phyloP scores from a whole-genome alignment of 2,888 invertebrate species.

The Julus scandinavius region DNA sequence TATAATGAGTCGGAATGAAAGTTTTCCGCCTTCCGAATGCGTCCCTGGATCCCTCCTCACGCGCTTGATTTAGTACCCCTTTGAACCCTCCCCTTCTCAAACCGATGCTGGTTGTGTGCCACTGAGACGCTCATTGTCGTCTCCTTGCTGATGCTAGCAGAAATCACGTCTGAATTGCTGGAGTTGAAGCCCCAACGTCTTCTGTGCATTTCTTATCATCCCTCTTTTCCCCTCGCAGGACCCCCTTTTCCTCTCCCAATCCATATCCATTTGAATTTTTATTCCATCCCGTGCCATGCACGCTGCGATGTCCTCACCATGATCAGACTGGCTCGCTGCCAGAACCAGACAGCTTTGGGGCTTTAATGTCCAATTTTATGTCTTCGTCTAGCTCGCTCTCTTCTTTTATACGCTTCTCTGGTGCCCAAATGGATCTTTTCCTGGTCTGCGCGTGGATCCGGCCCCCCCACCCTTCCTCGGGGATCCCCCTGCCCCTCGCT shows the following conservation, averaged over 20 bases:
- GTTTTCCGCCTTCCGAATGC: not conserved
- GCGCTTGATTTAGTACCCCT: conserved; percentile 46
- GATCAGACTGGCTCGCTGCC: conserved; percentile 36
- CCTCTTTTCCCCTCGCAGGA: not conserved
- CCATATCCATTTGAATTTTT: conserved; percentile 46
- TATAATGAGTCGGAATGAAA: conserved; percentile 49
- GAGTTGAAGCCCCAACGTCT: conserved; percentile 20
- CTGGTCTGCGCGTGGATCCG: not conserved
- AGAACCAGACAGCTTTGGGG: conserved; percentile 41
- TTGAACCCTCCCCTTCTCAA: conserved; percentile 37
- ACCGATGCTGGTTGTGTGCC: conserved; percentile 5
- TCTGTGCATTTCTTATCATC: conserved; percentile 21
- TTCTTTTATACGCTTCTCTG: conserved; percentile 38
- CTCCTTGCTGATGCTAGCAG: conserved; percentile 48
- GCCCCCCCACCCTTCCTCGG: not conserved
- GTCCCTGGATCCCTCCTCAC: not conserved
- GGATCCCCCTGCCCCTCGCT: not conserved
- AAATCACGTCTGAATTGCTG: conserved; percentile 46
- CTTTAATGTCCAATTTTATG: conserved; percentile 46
- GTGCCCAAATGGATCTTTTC: conserved; percentile 44
- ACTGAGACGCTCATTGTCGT: conserved; percentile 9
- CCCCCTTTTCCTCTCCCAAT: not conserved
- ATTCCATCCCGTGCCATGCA: conserved; percentile 26
- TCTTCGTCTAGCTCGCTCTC: conserved; percentile 39
- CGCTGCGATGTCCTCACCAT: conserved; percentile 14